phyloP scores from a whole-genome alignment of 2,797 vertebrate genomes.

The Chaetophractus vellerosus region DNA sequence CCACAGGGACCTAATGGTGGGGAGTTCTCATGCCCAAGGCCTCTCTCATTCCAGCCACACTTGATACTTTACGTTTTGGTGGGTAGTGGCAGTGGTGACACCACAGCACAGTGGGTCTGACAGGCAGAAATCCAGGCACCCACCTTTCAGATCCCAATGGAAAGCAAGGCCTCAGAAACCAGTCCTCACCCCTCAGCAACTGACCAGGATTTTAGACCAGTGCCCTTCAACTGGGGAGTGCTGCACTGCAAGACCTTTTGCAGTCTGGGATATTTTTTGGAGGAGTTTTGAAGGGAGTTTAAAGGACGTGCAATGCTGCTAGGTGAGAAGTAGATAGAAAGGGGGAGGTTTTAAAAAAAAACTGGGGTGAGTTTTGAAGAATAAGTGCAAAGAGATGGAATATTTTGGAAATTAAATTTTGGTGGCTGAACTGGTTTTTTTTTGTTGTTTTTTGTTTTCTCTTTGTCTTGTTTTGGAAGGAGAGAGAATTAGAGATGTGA shows the following conservation, averaged over 20 bases:
- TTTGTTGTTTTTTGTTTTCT: no score
- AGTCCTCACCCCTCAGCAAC: neutral
- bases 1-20: neutral
- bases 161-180: neutral
- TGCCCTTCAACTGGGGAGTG: neutral
- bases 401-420: no score
- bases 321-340: neutral
- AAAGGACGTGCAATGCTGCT: neutral
- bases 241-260: neutral
- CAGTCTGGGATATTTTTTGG: neutral
- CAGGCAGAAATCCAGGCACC: no score
- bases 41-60: neutral
- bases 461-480: neutral
- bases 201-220: neutral
- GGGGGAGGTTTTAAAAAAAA: neutral
- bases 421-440: no score
- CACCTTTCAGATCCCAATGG: neutral
- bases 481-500: neutral
- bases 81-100: neutral
- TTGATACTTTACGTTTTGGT: constrained; percentile 15
- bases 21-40: no score
- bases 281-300: neutral
- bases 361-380: neutral
- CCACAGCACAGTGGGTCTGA: neutral
- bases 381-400: no score